Base-by-base conservation (phyloP, 2,888 invertebrate species). In the Axea sp. region DNA sequence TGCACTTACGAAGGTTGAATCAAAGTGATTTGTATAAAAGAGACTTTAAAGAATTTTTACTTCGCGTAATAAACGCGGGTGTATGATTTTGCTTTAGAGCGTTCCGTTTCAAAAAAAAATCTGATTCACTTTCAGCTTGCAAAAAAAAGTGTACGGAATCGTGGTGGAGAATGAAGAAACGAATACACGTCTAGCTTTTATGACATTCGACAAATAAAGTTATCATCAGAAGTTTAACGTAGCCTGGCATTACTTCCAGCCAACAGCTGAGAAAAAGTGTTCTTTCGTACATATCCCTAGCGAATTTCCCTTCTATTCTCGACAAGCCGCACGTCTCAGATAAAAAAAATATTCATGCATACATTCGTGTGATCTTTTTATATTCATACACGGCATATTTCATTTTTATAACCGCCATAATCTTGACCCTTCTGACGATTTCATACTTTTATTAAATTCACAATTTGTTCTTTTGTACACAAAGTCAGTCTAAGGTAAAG, bases 171-270 rank as follows among this genome's bases (percentile, higher is more conserved):
- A n/a, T n/a, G n/a, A n/a, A 22, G 14, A 28, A 28, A 55, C 8
- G 28, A 30, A 45, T 15, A 60, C 12, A 19, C 28, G 33, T 28
- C 17, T 17, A 12, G 37, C 26, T 43, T 33, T 12, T 35, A 53
- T 26, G 33, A 67, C 35, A 49, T 39, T 57, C 39, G 31, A 49
- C 47, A 49, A 57, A 57, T 57, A 67, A 67, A 67, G 49, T 67
- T 67, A 57, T 67, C 49, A 49, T 57, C 49, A 39, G 26, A 49
- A 67, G 57, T 67, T 67, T 39, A 45, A 57, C 47, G 39, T 14
- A 41, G 39, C 22, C 47, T 45, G 39, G 11, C 30, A 55, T 53
- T 30, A 55, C 28, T 65, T 55, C 28, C 53, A 68, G 12, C 37
- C 45, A 30, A 30, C 14, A 39, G 2, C 30, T 22, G 24, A 45